Evolutionary conservation across 2,888 invertebrate genomes (phyloP), one percentile per base, ranked within the genome.

Genomic region (Ophion obscuratus): DNA sequence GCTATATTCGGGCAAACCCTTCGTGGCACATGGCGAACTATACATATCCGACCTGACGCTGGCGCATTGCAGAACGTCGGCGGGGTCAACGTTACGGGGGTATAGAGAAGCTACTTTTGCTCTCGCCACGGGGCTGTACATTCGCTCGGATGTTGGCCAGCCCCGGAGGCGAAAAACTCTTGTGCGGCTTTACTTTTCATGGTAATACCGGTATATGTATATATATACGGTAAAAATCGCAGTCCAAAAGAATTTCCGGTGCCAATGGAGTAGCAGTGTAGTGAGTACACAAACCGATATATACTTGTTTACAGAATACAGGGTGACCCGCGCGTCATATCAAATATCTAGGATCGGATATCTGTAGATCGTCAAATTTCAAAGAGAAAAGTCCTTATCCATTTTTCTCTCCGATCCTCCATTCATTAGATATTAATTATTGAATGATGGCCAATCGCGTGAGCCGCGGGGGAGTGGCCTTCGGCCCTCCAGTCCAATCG

Each of bases 41-140:
- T 70, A 64, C 80, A 62, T 83, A 77, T 47, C 20, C 9, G 83
- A 70, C 47, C 82, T 61, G 66, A 88, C 88, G 83, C 85, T 89
- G 89, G 85, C 89, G 89, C 89, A 89, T 88, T 89, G 89, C 89
- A 88, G 89, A 87, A 89, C 83, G 79, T 75, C 78, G 80, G 62
- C 73, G 87, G 81, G 85, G 85, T 85, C 88, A 84, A 87, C 77
- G 82, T 81, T 82, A 81, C 79, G 61, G 84, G 80, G 74, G 67
- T 47, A 57, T 27, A 57, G 70, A 77, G 71, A 57, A 67, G 81
- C 67, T 73, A 27, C 64, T 47, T 81, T 73, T 67, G 40, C 74
- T 47, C 66, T 75, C 75, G 59, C 31, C 62, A 59, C 73, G 57
- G 57, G 36, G 14, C 31, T 24, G 61, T 24, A 61, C 61, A 9